Base-by-base conservation (phyloP, 1,140 invertebrate species). In the Doryteuthis pealeii region DNA sequence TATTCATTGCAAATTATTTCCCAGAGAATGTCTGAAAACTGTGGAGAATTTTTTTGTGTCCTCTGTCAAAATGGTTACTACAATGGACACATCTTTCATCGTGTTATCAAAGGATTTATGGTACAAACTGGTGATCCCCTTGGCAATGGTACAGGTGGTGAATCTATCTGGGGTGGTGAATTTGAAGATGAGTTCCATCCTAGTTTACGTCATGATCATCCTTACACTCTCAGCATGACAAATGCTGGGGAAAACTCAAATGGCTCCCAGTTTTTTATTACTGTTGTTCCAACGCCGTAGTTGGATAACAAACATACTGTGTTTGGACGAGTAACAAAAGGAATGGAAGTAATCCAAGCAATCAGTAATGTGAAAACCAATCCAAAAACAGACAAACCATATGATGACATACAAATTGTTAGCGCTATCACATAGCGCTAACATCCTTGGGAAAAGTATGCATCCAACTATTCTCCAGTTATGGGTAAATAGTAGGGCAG, bases 251-350 rank as follows among this genome's bases (percentile, higher is more conserved):
- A 78, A 32, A 93, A 98, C 87, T 94, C 97, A 82, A 98, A 99
- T 89, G 94, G 91, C 4, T 97, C 95, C 14, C 97, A 99, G 85
- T 99, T 99, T 87, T 99, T 99, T 86, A 96, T 99, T 78, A 99
- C 97, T 0, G 89, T 99, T 30, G 94, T 89, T 0, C 49, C 88
- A n/a, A 92, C 94, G 22, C 94, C 94, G 10, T 96, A 99, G 82
- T 89, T 99, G 40, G 94, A 98, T 84, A 96, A 95, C 79, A 98
- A 98, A 86, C 95, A 99, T 86, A 99, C 97, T 0, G 93, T 99
- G 73, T 99, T 99, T 90, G 97, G 94, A 22, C 98, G 98, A 90
- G 92, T 89, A 78, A 66, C 26, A 18, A 22, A 49, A 49, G 45
- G 45, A 49, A 49, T 49, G 45, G 45, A 49, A 49, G 45, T 49